A percentile compares a stretch with the other conserved stretches of the same genome.
These are phyloP conservation scores for Elanoides forficatus DNA, from an alignment of 2,113 vertebrate species.

Conservation along the genomic window DNA sequence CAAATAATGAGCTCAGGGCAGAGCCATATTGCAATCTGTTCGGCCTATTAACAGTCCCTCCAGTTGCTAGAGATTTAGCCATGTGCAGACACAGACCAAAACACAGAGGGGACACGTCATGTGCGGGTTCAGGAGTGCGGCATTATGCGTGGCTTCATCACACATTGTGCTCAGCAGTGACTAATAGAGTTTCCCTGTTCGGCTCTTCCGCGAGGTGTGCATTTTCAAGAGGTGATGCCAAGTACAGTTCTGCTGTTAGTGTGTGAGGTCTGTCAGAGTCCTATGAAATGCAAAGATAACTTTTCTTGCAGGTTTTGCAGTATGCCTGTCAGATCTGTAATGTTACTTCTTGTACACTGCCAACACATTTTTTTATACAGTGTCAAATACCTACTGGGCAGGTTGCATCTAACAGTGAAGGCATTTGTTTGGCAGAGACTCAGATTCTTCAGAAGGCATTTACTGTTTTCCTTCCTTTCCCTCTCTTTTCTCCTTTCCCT, in stretches of 20 bases:
- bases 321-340: not conserved
- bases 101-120: not conserved
- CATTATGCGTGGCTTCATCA: not conserved
- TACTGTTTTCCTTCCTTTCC: not conserved
- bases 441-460: not conserved
- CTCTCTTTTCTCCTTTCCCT: not conserved
- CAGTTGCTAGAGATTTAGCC: not conserved
- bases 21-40: not conserved
- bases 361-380: not conserved
- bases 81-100: not conserved
- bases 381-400: not conserved
- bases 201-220: not conserved
- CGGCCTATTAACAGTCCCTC: not conserved
- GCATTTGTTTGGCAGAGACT: not conserved
- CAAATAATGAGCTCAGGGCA: not conserved
- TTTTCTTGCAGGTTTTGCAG: not conserved
- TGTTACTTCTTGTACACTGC: not conserved
- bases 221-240: not conserved
- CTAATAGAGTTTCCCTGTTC: not conserved
- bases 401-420: not conserved
- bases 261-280: not conserved
- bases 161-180: not conserved
- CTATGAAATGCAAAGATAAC: not conserved
- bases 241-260: not conserved
- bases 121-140: not conserved